Evolutionary conservation across 2,888 invertebrate species (phyloP).

Genomic region (Halocaridina rubra): DNA sequence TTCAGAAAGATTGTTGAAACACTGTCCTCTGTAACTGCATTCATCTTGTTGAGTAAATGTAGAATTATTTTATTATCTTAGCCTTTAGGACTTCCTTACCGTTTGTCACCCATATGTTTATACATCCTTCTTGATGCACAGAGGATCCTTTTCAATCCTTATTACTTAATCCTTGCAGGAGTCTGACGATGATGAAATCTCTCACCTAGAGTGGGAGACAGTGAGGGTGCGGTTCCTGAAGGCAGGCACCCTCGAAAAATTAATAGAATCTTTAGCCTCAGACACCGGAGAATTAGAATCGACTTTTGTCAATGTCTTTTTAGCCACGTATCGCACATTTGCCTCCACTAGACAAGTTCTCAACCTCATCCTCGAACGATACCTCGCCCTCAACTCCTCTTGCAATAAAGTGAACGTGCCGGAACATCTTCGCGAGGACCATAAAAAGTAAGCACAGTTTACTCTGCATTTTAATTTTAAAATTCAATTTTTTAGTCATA

Average conservation of each 20-base stretch:
- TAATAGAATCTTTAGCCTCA: slow-evolving; percentile 93
- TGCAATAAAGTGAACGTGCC: slow-evolving; percentile 29
- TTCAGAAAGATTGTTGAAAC: no score
- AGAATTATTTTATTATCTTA: no score
- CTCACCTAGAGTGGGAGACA: slow-evolving; percentile 98
- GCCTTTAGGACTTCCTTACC: no score
- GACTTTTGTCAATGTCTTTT: slow-evolving; percentile 96
- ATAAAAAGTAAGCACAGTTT: slow-evolving; percentile 66
- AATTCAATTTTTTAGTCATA: no score
- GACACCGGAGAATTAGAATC: slow-evolving; percentile 97
- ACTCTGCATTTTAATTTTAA: no score
- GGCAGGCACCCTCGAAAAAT: slow-evolving; percentile 91
- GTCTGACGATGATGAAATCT: slow-evolving; percentile 76
- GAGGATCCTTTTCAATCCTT: no score
- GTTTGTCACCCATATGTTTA: no score
- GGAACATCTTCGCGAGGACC: slow-evolving; percentile 65
- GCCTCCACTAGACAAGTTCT: slow-evolving; percentile 82
- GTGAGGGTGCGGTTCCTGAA: slow-evolving; percentile 94
- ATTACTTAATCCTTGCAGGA: no score
- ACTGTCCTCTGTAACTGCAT: no score
- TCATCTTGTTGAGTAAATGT: no score
- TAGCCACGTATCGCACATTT: slow-evolving; percentile 93
- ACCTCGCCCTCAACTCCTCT: slow-evolving; percentile 70
- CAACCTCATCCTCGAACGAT: slow-evolving; percentile 78
- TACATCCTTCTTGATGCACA: no score